phyloP scores from a whole-genome alignment of 2,113 vertebrate genomes.

The Sialia sialis region DNA sequence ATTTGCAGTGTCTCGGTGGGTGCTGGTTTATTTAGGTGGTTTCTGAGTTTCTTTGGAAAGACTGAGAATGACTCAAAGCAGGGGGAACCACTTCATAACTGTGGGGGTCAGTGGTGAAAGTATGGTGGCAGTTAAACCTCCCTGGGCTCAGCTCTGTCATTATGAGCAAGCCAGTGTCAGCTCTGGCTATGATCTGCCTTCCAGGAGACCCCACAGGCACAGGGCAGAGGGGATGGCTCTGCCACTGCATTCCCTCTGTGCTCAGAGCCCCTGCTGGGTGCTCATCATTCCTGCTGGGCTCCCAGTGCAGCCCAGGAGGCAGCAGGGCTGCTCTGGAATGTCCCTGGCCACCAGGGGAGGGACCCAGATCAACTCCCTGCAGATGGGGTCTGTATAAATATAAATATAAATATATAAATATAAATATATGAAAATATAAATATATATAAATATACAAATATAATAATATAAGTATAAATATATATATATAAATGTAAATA shows the following conservation, averaged over 20 bases:
- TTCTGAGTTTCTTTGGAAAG: slow-evolving; percentile 63
- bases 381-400: no score
- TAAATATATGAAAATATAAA: no score
- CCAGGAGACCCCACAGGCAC: background rate
- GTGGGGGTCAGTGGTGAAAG: background rate
- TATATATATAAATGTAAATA: no score
- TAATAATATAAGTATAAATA: no score
- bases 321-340: background rate
- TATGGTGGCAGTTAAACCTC: background rate
- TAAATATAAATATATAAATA: no score
- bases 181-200: background rate
- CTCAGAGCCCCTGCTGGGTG: no score
- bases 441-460: no score
- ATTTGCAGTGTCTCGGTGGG: slow-evolving; percentile 55
- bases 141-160: background rate
- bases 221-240: background rate
- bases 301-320: background rate
- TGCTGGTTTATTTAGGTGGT: slow-evolving; percentile 66
- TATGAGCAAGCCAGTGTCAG: background rate
- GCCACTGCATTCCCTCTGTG: background rate
- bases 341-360: background rate
- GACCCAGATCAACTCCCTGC: background rate
- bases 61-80: slow-evolving; percentile 39
- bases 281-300: no score
- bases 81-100: background rate